Evolutionary conservation across 2,888 invertebrate genomes (phyloP), one percentile per base, ranked within the genome.

Genomic region (Syrphus vitripennis): DNA sequence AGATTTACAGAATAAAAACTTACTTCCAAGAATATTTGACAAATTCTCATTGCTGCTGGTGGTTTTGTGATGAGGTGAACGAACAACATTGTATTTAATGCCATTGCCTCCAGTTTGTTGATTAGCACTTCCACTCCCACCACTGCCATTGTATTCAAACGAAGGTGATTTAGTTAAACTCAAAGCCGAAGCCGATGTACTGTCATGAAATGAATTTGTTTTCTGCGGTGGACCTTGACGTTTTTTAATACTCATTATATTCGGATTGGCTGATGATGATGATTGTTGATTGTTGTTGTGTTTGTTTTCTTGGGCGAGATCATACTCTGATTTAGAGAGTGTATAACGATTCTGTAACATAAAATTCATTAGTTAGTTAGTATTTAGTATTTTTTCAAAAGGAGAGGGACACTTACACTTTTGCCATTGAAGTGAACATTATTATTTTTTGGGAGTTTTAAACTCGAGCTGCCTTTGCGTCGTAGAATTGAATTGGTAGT

Each of bases 401-500:
- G 12, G 5, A 12, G 3, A 4, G 14, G 24, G 26, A 7, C 24
- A 70, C 82, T 78, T 57, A 86, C 86, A 74, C 57, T 70, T 42
- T 86, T 82, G 0, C 74, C 86, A 57, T 74, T 82, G 31, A 82
- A 82, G n/a, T 81, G 57, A 0, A 63, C 77, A 70, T 77, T 86
- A 70, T 77, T 86, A 31, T 31, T 86, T 21, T 82, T 87, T 12
- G 40, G 78, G 14, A 89, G 65, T 42, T 89, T 89, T 50, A 88
- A 83, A 21, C 88, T 88, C 7, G 88, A 87, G 16, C 87, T 88
- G 16, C 88, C 77, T 79, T 92, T 92, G 7, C 91, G 90, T 9
- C 92, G 87, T 26, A 91, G 79, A 34, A 91, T 88, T 0, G 90
- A 83, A 21, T 75, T 87, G 0, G 59, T 45, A 2, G 29, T 34